Percentiles rank a stretch among this genome's conserved stretches.
These are phyloP conservation scores for Drosophila fulvimacula DNA, from an alignment of 2,888 invertebrate genomes.

Conservation along the genomic window DNA sequence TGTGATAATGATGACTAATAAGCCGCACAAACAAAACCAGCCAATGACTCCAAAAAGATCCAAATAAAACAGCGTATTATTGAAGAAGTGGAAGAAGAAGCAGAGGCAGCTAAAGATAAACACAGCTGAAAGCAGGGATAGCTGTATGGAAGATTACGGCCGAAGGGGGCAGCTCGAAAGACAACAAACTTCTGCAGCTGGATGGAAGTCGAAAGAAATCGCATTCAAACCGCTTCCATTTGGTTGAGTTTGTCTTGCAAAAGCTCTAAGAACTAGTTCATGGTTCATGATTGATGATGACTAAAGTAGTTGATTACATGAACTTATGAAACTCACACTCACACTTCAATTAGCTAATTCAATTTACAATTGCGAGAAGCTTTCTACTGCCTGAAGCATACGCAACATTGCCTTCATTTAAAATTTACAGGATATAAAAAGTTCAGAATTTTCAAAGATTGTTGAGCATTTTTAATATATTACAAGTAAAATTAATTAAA, in stretches of 20 bases:
- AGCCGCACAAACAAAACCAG: conserved; percentile 65
- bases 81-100: conserved; percentile 15
- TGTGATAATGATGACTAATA: conserved; percentile 81
- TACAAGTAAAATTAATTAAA: no score
- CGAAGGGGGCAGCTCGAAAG: conserved; percentile 8
- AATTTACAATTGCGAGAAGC: not conserved
- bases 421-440: not conserved
- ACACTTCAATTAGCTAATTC: conserved; percentile 1
- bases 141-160: not conserved
- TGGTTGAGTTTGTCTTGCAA: not conserved
- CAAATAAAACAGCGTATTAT: conserved; percentile 20
- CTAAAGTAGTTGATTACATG: no score
- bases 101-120: conserved; percentile 49
- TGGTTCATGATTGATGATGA: conserved; percentile 2
- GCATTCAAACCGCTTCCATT: not conserved
- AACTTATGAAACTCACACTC: not conserved
- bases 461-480: not conserved
- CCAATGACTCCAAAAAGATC: conserved; percentile 33
- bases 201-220: not conserved
- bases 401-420: no score
- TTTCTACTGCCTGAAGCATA: not conserved
- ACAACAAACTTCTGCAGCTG: conserved; percentile 23
- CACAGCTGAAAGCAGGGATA: conserved; percentile 57
- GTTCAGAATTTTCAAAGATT: not conserved
- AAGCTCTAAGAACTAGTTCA: not conserved